These are phyloP conservation scores for Drosophila nannoptera DNA, from an alignment of 1,140 invertebrate genomes.

Conservation along the genomic window DNA sequence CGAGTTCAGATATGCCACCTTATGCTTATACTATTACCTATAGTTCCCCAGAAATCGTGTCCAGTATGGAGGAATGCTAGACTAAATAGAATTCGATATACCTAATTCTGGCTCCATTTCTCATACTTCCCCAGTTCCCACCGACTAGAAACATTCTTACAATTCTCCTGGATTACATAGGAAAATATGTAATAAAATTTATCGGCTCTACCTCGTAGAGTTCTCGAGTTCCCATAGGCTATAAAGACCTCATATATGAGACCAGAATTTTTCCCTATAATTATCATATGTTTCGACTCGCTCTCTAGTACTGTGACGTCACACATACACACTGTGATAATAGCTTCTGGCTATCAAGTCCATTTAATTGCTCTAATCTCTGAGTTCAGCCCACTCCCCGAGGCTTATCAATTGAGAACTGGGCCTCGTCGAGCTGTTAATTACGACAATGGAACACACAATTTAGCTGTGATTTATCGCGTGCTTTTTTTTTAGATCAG, in stretches of 20 bases:
- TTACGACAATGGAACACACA: background rate
- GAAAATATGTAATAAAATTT: background rate
- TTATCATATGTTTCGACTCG: too few relatives aligned
- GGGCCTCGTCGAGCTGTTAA: background rate
- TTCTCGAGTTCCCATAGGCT: background rate
- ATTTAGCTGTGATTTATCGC: conserved; percentile 1
- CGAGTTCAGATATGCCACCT: background rate
- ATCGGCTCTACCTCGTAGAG: background rate
- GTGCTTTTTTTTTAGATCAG: background rate
- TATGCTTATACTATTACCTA: too few relatives aligned
- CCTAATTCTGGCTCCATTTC: too few relatives aligned
- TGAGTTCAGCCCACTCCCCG: background rate
- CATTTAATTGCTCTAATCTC: conserved; percentile 5
- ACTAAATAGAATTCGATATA: too few relatives aligned
- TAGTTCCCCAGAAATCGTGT: too few relatives aligned
- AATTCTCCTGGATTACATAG: background rate
- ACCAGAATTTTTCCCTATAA: too few relatives aligned
- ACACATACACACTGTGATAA: too few relatives aligned
- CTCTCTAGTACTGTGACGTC: too few relatives aligned
- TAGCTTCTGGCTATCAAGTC: background rate
- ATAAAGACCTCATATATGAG: background rate
- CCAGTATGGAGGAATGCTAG: too few relatives aligned
- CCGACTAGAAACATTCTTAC: too few relatives aligned
- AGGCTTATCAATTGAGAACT: conserved; percentile 5
- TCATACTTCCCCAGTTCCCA: too few relatives aligned